phyloP scores from a whole-genome alignment of 2,113 vertebrate species.

The Romanogobio albipinnatus region DNA sequence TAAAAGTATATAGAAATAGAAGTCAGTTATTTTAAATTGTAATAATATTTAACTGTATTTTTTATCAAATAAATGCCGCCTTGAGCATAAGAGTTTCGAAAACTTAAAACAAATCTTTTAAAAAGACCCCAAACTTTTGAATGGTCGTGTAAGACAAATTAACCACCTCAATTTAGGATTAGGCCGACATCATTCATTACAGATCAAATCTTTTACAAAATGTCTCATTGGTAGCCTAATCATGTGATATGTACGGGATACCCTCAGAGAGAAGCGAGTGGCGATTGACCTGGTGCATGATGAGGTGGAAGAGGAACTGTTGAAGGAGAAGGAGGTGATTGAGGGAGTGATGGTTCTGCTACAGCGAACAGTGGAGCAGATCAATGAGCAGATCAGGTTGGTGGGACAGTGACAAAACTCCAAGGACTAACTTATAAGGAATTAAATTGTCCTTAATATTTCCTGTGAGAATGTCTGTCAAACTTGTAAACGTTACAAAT shows the following conservation, averaged over 20 bases:
- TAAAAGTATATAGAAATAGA: too few relatives aligned
- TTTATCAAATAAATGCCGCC: too few relatives aligned
- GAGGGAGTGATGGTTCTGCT: conserved; percentile 77
- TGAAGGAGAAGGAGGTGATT: conserved; percentile 82
- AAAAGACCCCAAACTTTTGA: too few relatives aligned
- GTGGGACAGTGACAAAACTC: conserved; percentile 15
- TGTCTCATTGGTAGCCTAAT: neutral
- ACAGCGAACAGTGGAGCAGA: conserved; percentile 80
- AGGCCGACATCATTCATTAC: too few relatives aligned
- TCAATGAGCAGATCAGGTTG: conserved; percentile 88
- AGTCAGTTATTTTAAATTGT: too few relatives aligned
- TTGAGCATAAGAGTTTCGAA: too few relatives aligned
- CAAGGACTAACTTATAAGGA: neutral
- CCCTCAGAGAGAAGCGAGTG: conserved; percentile 77
- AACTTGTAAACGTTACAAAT: neutral
- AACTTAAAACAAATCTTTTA: too few relatives aligned
- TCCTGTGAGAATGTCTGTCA: neutral
- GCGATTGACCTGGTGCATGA: conserved; percentile 83
- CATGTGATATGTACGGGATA: neutral
- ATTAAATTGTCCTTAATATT: neutral
- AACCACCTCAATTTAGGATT: too few relatives aligned
- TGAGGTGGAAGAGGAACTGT: conserved; percentile 81
- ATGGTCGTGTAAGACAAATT: too few relatives aligned
- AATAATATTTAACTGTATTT: too few relatives aligned
- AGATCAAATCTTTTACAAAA: too few relatives aligned